Base-by-base conservation (phyloP, 1,140 invertebrate genomes). In the Atta cephalotes region DNA sequence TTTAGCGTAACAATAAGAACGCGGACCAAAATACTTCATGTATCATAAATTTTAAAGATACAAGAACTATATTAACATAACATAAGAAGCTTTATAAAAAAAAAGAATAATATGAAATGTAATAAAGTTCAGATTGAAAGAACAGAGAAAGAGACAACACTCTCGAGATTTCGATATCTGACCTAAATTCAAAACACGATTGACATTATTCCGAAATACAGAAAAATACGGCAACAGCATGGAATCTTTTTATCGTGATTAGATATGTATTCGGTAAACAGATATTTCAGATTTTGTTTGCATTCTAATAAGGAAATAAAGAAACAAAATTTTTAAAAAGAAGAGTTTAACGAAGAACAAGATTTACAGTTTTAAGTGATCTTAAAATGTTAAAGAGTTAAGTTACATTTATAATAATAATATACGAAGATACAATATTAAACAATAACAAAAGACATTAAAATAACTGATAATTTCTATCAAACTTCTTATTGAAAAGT, bases 151-250 rank as follows among this genome's bases (percentile, higher is more conserved):
- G 18, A 65, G 10, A 78, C 25, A 25, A 63, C 25, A n/a, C 39
- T 7, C 58, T 7, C 58, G 39, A 66, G 18, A 18, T 66, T 45
- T 70, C 25, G 2, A 16, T 62, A 51, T 51, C 28, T 79, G 77
- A 66, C 60, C 62, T 66, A 28, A 79, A 79, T 79, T 66, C 12
- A 45, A 51, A 66, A 79, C 28, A 66, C 25, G 62, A 49, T 35
- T 45, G 25, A 63, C 5, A 65, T 65, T 65, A 68, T 12, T 81
- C 18, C n/a, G n/a, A 58, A 18, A 51, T 18, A 56, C n/a, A 80
- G 45, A 68, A 80, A 80, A 68, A 56, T 14, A 39, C 28, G 12
- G 7, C n/a, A 25, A 51, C 25, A 49, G 7, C 25, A 39, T 39
- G 35, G 7, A 39, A 9, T 25, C 12, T 68, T 68, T 68, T 80